phyloP scores from a whole-genome alignment of 2,888 invertebrate species.

The Apotomis capreana region DNA sequence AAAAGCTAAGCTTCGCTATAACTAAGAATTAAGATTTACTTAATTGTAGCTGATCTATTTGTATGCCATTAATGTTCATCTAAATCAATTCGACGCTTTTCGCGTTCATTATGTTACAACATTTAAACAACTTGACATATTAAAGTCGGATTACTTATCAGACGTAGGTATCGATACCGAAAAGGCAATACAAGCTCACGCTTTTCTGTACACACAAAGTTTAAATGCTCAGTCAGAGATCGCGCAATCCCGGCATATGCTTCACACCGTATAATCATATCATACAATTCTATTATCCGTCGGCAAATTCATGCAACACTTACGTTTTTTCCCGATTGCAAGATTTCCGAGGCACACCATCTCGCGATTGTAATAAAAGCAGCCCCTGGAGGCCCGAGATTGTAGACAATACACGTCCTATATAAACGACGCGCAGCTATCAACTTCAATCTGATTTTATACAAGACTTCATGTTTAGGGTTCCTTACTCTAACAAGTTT shows the following conservation, averaged over 20 bases:
- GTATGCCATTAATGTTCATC: too few relatives aligned
- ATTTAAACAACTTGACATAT: too few relatives aligned
- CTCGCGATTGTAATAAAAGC: constrained; percentile 36
- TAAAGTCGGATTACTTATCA: too few relatives aligned
- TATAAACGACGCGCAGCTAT: constrained; percentile 31
- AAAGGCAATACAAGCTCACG: too few relatives aligned
- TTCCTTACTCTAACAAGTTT: not conserved
- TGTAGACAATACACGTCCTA: constrained; percentile 38
- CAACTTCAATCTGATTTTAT: constrained; percentile 36
- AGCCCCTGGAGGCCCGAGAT: constrained; percentile 31
- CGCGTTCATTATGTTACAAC: too few relatives aligned
- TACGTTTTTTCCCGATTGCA: constrained; percentile 26
- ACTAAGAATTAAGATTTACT: too few relatives aligned
- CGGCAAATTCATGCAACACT: constrained; percentile 24
- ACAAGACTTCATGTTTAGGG: constrained; percentile 24
- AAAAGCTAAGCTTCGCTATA: too few relatives aligned
- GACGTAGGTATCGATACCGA: too few relatives aligned
- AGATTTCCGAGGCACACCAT: not conserved
- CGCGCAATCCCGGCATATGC: constrained; percentile 5
- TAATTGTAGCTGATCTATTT: too few relatives aligned
- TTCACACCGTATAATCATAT: constrained; percentile 19
- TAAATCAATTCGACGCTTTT: too few relatives aligned
- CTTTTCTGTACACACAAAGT: too few relatives aligned
- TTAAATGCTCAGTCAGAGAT: not conserved
- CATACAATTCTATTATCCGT: constrained; percentile 34